Evolutionary conservation across 2,888 invertebrate genomes (phyloP).

Genomic region (Yponomeuta evonymella): DNA sequence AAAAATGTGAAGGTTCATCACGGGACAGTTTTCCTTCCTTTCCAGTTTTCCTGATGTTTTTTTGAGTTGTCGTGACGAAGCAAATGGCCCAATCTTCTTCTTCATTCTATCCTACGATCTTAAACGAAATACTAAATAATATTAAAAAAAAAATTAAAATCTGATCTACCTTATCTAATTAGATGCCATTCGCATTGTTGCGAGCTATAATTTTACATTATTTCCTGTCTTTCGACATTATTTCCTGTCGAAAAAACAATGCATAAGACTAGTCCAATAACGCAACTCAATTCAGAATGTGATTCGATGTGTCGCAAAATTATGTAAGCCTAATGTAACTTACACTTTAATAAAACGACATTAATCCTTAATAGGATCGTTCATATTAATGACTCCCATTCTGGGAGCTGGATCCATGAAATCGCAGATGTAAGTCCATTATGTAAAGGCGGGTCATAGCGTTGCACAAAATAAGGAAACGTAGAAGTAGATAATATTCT

Average conservation of each 20-base stretch:
- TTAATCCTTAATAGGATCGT: constrained; percentile 6
- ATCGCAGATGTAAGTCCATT: not conserved
- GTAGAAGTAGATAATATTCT: not conserved
- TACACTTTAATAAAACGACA: not conserved
- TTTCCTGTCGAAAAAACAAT: not conserved
- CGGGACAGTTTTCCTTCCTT: too few species aligned
- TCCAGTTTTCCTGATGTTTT: too few species aligned
- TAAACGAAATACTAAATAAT: too few species aligned
- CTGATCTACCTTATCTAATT: not conserved
- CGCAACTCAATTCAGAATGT: not conserved
- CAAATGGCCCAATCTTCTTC: too few species aligned
- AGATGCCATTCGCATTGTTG: too few species aligned
- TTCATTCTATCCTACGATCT: too few species aligned
- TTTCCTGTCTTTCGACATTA: not conserved
- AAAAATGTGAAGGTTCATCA: too few species aligned
- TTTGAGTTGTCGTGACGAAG: too few species aligned
- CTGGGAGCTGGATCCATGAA: not conserved
- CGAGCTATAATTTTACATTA: not conserved
- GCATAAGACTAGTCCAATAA: not conserved
- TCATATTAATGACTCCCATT: constrained; percentile 8
- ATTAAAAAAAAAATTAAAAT: too few species aligned
- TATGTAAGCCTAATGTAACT: not conserved
- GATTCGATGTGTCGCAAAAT: not conserved
- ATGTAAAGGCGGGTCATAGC: not conserved
- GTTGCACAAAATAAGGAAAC: not conserved